Conservation (phyloP, 2,888 invertebrate genomes). For the Keiferia lycopersicella region DNA sequence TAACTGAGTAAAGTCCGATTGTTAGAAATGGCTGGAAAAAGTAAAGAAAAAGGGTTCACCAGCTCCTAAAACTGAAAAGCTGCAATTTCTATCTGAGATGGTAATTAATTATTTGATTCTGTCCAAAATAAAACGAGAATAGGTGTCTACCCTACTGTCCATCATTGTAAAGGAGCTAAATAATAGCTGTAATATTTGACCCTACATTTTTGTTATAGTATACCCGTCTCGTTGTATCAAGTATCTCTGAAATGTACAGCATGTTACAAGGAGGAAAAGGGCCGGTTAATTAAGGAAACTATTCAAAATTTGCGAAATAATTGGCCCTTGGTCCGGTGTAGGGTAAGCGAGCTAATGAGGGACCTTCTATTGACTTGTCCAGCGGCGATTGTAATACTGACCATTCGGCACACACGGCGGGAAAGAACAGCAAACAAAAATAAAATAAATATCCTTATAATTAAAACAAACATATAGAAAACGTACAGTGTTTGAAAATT, state of each 20-base stretch:
- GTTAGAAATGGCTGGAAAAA: too few relatives aligned
- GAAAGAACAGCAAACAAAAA: constrained; percentile 21
- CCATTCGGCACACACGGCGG: constrained; percentile 50
- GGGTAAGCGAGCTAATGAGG: constrained; percentile 69
- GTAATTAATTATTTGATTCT: too few relatives aligned
- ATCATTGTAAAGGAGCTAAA: too few relatives aligned
- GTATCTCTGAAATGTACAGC: constrained; percentile 25
- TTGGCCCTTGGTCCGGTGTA: constrained; percentile 70
- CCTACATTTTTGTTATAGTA: too few relatives aligned
- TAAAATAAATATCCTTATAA: background rate
- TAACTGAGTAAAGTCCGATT: background rate
- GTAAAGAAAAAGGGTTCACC: too few relatives aligned
- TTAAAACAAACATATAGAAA: too few relatives aligned
- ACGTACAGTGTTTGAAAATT: too few relatives aligned
- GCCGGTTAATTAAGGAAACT: constrained; percentile 62
- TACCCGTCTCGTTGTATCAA: background rate
- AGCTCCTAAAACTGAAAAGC: too few relatives aligned
- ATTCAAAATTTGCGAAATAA: constrained; percentile 72
- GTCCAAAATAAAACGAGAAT: too few relatives aligned
- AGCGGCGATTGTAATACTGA: constrained; percentile 65
- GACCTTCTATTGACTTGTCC: constrained; percentile 59
- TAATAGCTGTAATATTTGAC: too few relatives aligned
- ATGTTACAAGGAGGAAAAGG: constrained; percentile 44
- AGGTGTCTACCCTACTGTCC: too few relatives aligned
- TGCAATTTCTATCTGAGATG: too few relatives aligned